A percentile compares a stretch with the other conserved stretches of the same genome.
These are phyloP conservation scores for Leptinotarsa defecta DNA, from an alignment of 1,140 invertebrate species.

Conservation along the genomic window DNA sequence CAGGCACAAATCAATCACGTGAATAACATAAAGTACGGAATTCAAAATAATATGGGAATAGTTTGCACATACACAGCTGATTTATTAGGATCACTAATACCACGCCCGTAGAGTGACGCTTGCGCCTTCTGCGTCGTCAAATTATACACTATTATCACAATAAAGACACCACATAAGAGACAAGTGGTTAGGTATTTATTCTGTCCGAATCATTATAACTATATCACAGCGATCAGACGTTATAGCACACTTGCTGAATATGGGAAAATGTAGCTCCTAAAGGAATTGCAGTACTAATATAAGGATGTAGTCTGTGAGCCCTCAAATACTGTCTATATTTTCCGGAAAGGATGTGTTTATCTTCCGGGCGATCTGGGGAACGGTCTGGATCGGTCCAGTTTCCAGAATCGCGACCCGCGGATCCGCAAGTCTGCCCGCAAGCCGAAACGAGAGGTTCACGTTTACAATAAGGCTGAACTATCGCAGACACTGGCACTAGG, in stretches of 20 bases:
- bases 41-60: slow-evolving; percentile 4
- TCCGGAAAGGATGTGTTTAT: slow-evolving; percentile 59
- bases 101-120: slow-evolving; percentile 53
- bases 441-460: slow-evolving; percentile 42
- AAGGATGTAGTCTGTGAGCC: slow-evolving; percentile 62
- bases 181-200: slow-evolving; percentile 35
- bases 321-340: slow-evolving; percentile 63
- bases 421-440: slow-evolving; percentile 42
- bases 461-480: slow-evolving; percentile 50
- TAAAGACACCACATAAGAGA: slow-evolving; percentile 45
- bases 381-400: slow-evolving; percentile 53
- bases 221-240: slow-evolving; percentile 61
- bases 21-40: slow-evolving; percentile 1
- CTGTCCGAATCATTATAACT: slow-evolving; percentile 40
- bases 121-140: slow-evolving; percentile 39
- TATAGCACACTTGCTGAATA: slow-evolving; percentile 63
- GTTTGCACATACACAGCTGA: slow-evolving; percentile 47
- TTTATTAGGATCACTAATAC: slow-evolving; percentile 52
- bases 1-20: slow-evolving; percentile 8
- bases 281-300: slow-evolving; percentile 57
- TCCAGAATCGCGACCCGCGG: slow-evolving; percentile 47
- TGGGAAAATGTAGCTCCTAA: slow-evolving; percentile 59
- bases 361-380: slow-evolving; percentile 52
- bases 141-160: slow-evolving; percentile 57
- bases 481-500: slow-evolving; percentile 57